phyloP scores from a whole-genome alignment of 2,113 vertebrate genomes.

The Pseudorasbora parva region DNA sequence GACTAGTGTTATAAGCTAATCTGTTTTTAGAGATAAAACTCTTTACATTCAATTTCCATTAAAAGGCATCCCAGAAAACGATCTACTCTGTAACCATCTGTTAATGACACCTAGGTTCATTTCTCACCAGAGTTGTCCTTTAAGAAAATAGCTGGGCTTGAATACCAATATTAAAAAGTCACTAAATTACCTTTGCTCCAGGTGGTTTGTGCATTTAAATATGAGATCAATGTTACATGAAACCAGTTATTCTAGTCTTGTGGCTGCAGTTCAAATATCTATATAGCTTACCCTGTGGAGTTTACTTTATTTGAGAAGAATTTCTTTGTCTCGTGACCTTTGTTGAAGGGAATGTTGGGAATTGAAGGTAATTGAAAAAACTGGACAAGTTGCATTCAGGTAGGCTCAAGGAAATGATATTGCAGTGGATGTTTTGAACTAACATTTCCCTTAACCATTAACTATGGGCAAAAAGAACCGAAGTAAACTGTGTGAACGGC shows the following conservation, averaged over 20 bases:
- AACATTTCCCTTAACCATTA: conserved; percentile 14
- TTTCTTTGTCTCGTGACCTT: background rate
- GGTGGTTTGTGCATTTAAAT: background rate
- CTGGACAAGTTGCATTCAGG: background rate
- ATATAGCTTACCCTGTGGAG: background rate
- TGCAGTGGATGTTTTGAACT: background rate
- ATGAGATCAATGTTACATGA: background rate
- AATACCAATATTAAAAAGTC: background rate
- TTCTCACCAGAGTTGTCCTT: too few relatives aligned
- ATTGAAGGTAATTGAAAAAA: too few relatives aligned
- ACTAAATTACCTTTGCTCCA: background rate
- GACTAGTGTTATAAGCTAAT: too few relatives aligned
- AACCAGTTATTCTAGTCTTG: conserved; percentile 31
- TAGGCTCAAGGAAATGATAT: background rate
- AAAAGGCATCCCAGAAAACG: too few relatives aligned
- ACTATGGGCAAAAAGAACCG: background rate
- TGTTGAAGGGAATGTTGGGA: conserved; percentile 8
- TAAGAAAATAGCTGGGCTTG: background rate
- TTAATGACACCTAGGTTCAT: too few relatives aligned
- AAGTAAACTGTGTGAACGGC: background rate
- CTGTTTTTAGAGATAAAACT: too few relatives aligned
- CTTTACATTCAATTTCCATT: too few relatives aligned
- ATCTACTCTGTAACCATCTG: too few relatives aligned
- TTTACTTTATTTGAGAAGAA: background rate
- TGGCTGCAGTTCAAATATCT: background rate